Conservation (phyloP, 2,888 invertebrate genomes). For the Acanthosepion lycidas region DNA sequence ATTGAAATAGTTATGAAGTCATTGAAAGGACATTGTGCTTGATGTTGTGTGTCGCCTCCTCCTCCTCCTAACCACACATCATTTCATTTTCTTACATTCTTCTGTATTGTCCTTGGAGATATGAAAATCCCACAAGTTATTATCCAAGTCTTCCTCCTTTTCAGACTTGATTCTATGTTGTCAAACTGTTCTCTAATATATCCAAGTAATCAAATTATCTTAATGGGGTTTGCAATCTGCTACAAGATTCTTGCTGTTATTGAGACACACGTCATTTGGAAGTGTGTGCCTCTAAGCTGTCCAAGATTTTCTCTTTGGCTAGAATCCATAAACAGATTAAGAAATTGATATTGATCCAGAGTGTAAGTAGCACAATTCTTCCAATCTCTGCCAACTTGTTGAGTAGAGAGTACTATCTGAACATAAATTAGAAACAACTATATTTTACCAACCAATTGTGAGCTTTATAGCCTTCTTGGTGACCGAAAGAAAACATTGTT, state of each 20-base stretch:
- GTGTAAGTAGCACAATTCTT: background rate
- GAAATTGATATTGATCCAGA: background rate
- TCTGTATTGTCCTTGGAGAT: background rate
- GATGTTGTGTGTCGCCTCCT: too few relatives aligned
- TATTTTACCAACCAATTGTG: too few relatives aligned
- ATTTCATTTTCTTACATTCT: background rate
- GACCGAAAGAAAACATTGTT: background rate
- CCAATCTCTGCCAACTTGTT: background rate
- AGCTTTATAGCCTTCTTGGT: too few relatives aligned
- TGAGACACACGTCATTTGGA: background rate
- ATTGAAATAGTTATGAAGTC: too few relatives aligned
- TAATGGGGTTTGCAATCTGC: background rate
- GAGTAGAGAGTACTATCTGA: background rate
- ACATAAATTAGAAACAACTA: background rate
- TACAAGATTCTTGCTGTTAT: background rate
- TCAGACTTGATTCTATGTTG: background rate
- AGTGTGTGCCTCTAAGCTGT: background rate
- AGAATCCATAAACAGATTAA: background rate
- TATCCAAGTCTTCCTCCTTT: background rate
- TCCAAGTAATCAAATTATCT: background rate
- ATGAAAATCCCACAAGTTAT: background rate
- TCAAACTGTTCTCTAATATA: too few relatives aligned
- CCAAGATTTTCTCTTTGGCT: background rate
- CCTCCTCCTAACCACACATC: background rate
- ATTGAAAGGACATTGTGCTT: too few relatives aligned